A percentile compares a stretch with the other conserved stretches of the same genome.
Conservation (phyloP, 2,113 vertebrate species). For the Dromiciops gliroides region DNA sequence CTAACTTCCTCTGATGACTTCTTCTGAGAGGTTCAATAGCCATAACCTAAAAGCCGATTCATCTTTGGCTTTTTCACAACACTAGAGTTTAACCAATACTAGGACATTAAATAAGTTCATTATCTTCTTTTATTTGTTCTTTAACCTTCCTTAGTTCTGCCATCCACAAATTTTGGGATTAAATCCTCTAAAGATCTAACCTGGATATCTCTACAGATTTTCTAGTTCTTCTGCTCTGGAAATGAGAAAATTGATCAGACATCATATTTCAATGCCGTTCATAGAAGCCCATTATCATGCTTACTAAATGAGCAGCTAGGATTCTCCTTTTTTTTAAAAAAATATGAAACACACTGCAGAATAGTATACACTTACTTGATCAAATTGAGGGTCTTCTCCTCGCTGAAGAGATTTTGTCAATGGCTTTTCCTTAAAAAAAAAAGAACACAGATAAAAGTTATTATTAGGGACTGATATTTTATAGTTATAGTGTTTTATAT, state of each 20-base stretch:
- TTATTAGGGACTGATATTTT: conserved; percentile 20
- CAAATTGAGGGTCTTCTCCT: conserved; percentile 98
- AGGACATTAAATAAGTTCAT: neutral
- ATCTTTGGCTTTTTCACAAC: neutral
- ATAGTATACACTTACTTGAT: conserved; percentile 90
- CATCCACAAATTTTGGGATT: neutral
- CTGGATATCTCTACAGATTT: neutral
- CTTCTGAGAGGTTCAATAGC: neutral
- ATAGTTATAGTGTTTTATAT: neutral
- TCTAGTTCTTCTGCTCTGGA: conserved; percentile 18
- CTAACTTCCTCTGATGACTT: neutral
- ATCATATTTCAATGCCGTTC: neutral
- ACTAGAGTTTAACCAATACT: neutral
- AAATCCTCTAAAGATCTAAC: neutral
- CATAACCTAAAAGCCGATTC: neutral
- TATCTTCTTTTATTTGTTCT: neutral
- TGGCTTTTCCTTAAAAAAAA: conserved; percentile 92
- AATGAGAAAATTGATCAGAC: neutral
- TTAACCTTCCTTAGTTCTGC: conserved; percentile 10
- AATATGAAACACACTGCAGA: neutral
- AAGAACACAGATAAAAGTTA: conserved; percentile 2
- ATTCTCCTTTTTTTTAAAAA: neutral
- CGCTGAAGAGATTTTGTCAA: conserved; percentile 97
- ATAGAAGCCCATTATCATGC: neutral
- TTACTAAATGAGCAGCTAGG: neutral